phyloP scores from a whole-genome alignment of 2,797 vertebrate genomes.

The Typhlichthys subterraneus region DNA sequence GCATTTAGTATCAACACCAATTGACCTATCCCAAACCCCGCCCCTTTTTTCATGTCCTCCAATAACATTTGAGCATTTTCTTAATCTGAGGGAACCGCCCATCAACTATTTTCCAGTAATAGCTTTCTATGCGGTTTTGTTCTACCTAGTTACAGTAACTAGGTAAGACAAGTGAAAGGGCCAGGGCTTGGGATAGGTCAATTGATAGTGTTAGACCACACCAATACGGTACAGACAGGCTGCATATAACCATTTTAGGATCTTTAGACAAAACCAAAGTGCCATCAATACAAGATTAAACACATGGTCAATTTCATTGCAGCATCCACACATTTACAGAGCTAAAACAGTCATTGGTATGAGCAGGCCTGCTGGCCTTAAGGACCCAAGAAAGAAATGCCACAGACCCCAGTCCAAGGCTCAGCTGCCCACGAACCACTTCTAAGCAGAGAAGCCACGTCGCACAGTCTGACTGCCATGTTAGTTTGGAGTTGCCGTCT shows the following conservation, averaged over 20 bases:
- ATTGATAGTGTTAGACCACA: constrained; percentile 80
- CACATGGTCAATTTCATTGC: constrained; percentile 52
- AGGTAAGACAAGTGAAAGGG: no score
- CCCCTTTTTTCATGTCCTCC: no score
- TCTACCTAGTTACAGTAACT: no score
- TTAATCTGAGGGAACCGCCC: no score
- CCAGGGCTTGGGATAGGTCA: no score
- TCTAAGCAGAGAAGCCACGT: constrained; percentile 99
- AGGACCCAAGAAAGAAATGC: constrained; percentile 83
- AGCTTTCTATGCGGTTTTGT: no score
- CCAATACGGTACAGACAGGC: constrained; percentile 70
- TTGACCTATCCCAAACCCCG: no score
- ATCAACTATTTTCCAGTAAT: no score
- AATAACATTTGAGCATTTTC: no score
- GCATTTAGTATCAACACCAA: background rate
- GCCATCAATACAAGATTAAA: constrained; percentile 40
- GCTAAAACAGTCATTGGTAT: constrained; percentile 82
- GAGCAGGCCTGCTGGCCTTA: constrained; percentile 78
- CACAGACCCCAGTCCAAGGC: constrained; percentile 99
- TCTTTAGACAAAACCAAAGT: constrained; percentile 22
- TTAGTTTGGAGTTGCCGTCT: constrained; percentile 98
- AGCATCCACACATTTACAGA: constrained; percentile 28
- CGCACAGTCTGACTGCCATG: constrained; percentile 99
- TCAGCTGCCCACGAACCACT: constrained; percentile 99
- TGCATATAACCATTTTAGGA: constrained; percentile 13